A percentile compares a stretch with the other conserved stretches of the same genome.
phyloP scores from a whole-genome alignment of 2,888 invertebrate genomes.

The Athripsodes cinereus region DNA sequence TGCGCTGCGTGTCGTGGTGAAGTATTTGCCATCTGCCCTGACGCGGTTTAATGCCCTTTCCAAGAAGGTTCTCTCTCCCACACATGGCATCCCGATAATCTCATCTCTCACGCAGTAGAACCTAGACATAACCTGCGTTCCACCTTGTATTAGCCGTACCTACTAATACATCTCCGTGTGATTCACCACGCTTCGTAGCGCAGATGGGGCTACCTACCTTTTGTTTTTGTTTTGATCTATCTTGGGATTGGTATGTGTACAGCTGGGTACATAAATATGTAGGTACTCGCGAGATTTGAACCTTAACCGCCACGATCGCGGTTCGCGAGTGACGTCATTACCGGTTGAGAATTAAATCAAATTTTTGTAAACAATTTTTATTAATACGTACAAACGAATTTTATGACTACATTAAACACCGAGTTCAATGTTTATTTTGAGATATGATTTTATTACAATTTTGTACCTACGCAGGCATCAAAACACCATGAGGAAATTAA shows the following conservation, averaged over 20 bases:
- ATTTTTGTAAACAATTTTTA: too few relatives aligned
- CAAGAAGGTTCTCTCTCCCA: neutral
- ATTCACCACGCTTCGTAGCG: neutral
- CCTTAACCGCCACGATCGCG: too few relatives aligned
- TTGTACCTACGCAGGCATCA: too few relatives aligned
- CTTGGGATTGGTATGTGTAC: neutral
- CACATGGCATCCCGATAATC: neutral
- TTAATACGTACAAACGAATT: too few relatives aligned
- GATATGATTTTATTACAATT: too few relatives aligned
- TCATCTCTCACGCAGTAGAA: constrained; percentile 1
- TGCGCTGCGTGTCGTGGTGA: neutral
- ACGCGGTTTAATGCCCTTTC: neutral
- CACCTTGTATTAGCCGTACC: neutral
- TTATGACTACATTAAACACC: too few relatives aligned
- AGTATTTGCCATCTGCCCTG: neutral
- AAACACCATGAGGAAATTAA: too few relatives aligned
- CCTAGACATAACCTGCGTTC: neutral
- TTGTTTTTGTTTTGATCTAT: neutral
- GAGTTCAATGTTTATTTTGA: too few relatives aligned
- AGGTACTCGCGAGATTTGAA: neutral
- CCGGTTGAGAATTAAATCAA: too few relatives aligned
- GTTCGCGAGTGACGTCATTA: too few relatives aligned
- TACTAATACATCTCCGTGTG: neutral
- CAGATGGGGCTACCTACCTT: neutral
- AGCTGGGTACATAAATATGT: neutral